A percentile compares a stretch with the other conserved stretches of the same genome.
These are phyloP conservation scores for Falco berigora DNA, from an alignment of 2,797 vertebrate genomes.

Conservation along the genomic window DNA sequence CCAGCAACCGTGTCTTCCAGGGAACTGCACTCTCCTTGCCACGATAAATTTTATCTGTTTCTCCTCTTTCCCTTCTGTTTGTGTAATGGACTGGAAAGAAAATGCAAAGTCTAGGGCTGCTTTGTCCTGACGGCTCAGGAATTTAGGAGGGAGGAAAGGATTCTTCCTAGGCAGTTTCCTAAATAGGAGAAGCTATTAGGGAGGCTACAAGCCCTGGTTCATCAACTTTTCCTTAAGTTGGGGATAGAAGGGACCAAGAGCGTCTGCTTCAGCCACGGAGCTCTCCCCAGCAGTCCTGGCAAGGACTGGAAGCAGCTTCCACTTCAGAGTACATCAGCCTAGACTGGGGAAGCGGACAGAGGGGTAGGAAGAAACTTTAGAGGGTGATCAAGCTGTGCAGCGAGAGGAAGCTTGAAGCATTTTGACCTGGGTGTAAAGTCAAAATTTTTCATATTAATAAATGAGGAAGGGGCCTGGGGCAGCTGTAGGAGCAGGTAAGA, in stretches of 20 bases:
- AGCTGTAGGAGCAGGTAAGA: background rate
- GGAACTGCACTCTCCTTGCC: background rate
- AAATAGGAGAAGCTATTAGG: background rate
- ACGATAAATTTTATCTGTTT: accelerated
- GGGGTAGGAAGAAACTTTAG: too few species aligned
- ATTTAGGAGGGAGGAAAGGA: background rate
- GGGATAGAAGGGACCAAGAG: background rate
- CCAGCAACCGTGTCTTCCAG: background rate
- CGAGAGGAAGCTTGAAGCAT: background rate
- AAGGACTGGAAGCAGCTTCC: background rate
- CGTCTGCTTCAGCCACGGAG: background rate
- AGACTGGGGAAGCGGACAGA: accelerated
- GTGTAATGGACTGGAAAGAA: background rate
- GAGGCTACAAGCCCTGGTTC: background rate
- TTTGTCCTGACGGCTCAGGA: background rate
- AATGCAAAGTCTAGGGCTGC: background rate
- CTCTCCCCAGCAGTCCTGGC: too few species aligned
- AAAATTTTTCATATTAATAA: too few species aligned
- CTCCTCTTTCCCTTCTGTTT: background rate
- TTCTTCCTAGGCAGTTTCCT: background rate
- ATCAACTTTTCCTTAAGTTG: background rate
- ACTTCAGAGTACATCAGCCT: too few species aligned
- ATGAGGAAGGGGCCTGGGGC: background rate
- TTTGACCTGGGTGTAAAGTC: background rate
- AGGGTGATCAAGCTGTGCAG: too few species aligned